Evolutionary conservation across 2,113 vertebrate genomes (phyloP).

Genomic region (Pteronura brasiliensis): DNA sequence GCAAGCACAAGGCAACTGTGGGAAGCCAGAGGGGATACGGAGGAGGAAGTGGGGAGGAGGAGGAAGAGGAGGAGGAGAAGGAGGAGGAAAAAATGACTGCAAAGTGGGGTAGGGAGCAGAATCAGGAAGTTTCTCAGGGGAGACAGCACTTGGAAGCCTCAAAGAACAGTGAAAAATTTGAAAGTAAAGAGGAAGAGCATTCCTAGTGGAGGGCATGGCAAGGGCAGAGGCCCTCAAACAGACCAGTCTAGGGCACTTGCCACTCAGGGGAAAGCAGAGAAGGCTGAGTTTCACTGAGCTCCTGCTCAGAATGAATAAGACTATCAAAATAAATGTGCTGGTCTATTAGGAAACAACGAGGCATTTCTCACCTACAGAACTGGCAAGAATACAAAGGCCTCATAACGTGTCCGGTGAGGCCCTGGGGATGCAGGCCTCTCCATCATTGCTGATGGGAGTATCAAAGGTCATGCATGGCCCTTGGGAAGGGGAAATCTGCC

Average conservation of each 20-base stretch:
- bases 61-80: too few species aligned
- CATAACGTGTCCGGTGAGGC: neutral
- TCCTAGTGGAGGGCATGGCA: neutral
- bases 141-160: neutral
- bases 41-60: neutral
- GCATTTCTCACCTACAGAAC: neutral
- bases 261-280: neutral
- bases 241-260: neutral
- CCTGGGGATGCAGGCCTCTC: neutral
- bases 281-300: neutral
- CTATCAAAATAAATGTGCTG: neutral
- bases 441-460: neutral
- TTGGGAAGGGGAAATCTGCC: neutral
- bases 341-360: neutral
- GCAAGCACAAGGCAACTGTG: neutral
- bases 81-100: too few species aligned
- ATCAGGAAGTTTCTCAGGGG: neutral
- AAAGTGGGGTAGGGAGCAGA: neutral
- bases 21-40: accelerated
- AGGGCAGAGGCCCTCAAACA: neutral
- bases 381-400: neutral
- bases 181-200: neutral
- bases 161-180: accelerated
- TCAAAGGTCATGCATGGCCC: neutral
- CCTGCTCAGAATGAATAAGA: neutral